Conservation (phyloP, 2,888 invertebrate species). For the Drosophila infuscata region DNA sequence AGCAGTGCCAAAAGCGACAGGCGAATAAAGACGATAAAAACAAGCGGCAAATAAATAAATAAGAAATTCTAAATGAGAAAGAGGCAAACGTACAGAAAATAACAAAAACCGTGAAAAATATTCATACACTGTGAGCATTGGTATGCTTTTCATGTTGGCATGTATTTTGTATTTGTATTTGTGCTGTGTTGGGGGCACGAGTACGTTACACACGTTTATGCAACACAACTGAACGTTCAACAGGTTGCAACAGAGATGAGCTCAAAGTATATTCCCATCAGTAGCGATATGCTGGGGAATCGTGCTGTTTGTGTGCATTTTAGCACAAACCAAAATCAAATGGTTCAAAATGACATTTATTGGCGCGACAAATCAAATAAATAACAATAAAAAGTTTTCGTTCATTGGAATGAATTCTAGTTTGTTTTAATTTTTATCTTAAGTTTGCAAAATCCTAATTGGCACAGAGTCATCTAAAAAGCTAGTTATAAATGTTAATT, state of each 20-base stretch:
- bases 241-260: slow-evolving; percentile 49
- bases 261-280: slow-evolving; percentile 4
- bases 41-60: slow-evolving; percentile 72
- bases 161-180: background rate
- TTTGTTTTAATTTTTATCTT: background rate
- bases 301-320: background rate
- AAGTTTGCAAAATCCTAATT: background rate
- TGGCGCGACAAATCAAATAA: background rate
- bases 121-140: background rate
- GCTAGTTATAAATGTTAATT: background rate
- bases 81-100: slow-evolving; percentile 34
- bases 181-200: slow-evolving; percentile 13
- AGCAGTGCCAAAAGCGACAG: slow-evolving; percentile 77
- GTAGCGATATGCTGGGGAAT: background rate
- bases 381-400: background rate
- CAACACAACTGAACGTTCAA: slow-evolving; percentile 36
- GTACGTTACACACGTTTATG: slow-evolving; percentile 21
- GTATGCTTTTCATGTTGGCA: background rate
- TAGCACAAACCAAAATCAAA: background rate
- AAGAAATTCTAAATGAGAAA: slow-evolving; percentile 62
- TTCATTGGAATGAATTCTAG: background rate
- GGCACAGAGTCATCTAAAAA: background rate
- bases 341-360: background rate
- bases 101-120: slow-evolving; percentile 33
- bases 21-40: slow-evolving; percentile 63